Evolutionary conservation across 2,888 invertebrate species (phyloP), one percentile per base, ranked within the genome.

Genomic region (Ichneumoninae sp.): DNA sequence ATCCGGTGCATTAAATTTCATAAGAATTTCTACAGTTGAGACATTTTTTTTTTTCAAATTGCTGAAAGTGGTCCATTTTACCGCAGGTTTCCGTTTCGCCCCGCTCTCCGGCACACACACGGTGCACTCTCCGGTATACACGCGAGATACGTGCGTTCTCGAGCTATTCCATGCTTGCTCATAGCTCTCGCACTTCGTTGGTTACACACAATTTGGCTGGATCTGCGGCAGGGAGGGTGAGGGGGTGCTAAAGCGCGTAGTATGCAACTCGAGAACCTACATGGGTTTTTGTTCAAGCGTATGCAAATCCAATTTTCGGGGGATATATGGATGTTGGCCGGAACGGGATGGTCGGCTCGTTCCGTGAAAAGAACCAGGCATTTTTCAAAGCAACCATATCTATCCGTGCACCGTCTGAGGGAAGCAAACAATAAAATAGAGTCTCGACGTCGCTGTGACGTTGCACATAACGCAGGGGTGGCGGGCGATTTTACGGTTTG

Each of bases 111-210:
- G 40, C 10, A 40, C 10, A 40, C 40, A 8, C 10, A 10, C 8
- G 36, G 36, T 8, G 40, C 8, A 8, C 40, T 40, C 5, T 40
- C 8, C 8, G 8, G 40, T 8, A 40, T 8, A 40, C 40, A 8
- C 8, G 40, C 8, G 40, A 40, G 2, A 40, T 36, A 36, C 36
- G 8, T 40, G 40, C 10, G 77, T 83, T 82, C 81, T 70, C 76
- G 84, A 88, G 86, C 79, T 87, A 88, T 87, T 69, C 86, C 88
- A 82, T 86, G 87, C 75, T 87, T 57, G 57, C 54, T 19, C 8
- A 54, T 26, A 16, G 54, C 22, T 44, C 54, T 22, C 60, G 30
- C 26, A 16, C 72, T 60, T 22, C 33, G 72, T 47, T 44, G 40
- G 72, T 72, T 72, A 60, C 30, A 72, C 72, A 60, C 72, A 60